Base-by-base conservation (phyloP, 2,888 invertebrate genomes). In the Archaeoteleia sp. region DNA sequence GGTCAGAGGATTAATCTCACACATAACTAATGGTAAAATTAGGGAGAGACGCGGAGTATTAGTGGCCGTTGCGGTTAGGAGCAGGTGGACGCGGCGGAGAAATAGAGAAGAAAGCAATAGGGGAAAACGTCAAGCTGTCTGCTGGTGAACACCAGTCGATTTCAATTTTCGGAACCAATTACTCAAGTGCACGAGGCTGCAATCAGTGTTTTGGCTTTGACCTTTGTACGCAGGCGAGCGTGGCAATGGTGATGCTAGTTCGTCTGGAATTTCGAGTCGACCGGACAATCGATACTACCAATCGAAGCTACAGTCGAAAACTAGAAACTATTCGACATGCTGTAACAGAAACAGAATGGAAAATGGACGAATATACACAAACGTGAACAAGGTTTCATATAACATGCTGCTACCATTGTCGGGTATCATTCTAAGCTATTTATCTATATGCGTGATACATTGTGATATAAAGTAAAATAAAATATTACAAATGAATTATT, bases 141-240 rank as follows among this genome's bases (percentile, higher is more conserved):
- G 15, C 27, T 17, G 27, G 37, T 15, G 27, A 37, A 25, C 49
- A 37, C 14, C 39, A 68, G 67, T 70, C 70, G 72, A 71, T 74
- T 78, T 75, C 74, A 74, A 78, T 78, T 78, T 78, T 76, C 76
- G 71, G 67, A 69, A 72, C 72, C 76, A 78, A 75, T 75, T 72
- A 74, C 67, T 74, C 70, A 69, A 70, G 70, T 62, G 68, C 60
- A 49, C 62, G 51, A 37, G 45, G 35, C 57, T 60, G 54, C 70
- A 70, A 73, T 73, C 70, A 69, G 60, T 69, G 63, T 70, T 70
- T 69, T 60, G 69, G 68, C 70, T 73, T 73, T 70, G 72, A 72
- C 73, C 74, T 75, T 82, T 79, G 79, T 67, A 53, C 63, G 49
- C 54, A 40, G 37, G 51, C 39, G 57, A 60, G 55, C 63, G 60